Conservation (phyloP, 2,113 vertebrate species). For the Sinocyclocheilus anophthalmus region DNA sequence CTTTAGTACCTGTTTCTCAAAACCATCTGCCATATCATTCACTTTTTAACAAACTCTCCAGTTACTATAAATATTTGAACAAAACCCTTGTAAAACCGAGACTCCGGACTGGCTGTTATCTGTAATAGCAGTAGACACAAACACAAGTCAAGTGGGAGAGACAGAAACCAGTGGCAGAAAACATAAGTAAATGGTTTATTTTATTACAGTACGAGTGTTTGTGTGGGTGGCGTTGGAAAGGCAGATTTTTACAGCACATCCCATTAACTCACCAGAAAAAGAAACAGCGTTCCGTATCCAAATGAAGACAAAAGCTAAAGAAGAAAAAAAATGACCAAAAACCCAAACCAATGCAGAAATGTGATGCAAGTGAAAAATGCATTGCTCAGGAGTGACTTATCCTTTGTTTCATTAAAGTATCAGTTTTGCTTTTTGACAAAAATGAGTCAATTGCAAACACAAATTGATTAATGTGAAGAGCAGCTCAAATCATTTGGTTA, state of each 20-base stretch:
- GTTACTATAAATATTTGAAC: neutral
- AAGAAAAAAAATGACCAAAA: slow-evolving; percentile 9
- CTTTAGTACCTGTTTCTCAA: neutral
- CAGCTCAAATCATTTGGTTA: neutral
- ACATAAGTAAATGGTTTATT: slow-evolving; percentile 72
- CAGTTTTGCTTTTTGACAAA: neutral
- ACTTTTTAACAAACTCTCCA: neutral
- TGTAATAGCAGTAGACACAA: slow-evolving; percentile 22
- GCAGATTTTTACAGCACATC: slow-evolving; percentile 62
- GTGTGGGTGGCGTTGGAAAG: slow-evolving; percentile 58
- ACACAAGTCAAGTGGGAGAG: slow-evolving; percentile 44
- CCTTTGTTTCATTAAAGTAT: neutral
- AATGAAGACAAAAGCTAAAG: slow-evolving; percentile 51
- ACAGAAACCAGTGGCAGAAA: slow-evolving; percentile 63
- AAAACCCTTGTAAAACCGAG: slow-evolving; percentile 30
- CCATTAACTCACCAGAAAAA: slow-evolving; percentile 59
- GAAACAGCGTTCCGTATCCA: slow-evolving; percentile 59
- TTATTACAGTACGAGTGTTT: slow-evolving; percentile 67
- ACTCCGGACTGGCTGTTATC: slow-evolving; percentile 16
- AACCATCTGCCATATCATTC: neutral
- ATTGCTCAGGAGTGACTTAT: neutral
- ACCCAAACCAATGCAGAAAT: neutral
- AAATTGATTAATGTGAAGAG: neutral
- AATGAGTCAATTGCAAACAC: neutral
- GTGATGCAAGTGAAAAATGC: neutral